Percentiles rank a stretch among this genome's conserved stretches.
Conservation (phyloP, 2,888 invertebrate species). For the Nineta flava region DNA sequence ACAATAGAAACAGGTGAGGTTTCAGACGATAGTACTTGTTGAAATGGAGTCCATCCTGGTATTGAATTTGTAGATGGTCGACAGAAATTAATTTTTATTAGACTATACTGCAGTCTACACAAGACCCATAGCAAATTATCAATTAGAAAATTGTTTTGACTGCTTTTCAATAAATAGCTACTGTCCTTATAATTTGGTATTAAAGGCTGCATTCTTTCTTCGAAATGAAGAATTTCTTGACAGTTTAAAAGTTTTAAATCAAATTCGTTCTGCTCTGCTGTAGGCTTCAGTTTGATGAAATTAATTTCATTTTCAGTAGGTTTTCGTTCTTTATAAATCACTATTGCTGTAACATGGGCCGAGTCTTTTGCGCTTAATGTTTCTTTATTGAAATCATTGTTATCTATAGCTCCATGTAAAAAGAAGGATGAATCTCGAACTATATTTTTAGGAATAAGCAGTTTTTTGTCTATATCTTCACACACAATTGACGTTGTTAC, state of each 20-base stretch:
- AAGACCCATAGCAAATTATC: constrained; percentile 13
- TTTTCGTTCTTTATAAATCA: constrained; percentile 9
- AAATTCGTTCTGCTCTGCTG: constrained; percentile 4
- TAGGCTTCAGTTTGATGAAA: constrained; percentile 7
- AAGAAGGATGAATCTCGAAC: constrained; percentile 4
- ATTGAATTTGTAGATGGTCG: constrained; percentile 11
- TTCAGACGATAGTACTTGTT: constrained; percentile 12
- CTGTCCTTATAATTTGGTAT: constrained; percentile 6
- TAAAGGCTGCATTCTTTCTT: constrained; percentile 9
- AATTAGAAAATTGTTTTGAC: constrained; percentile 10
- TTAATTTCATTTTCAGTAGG: constrained; percentile 2
- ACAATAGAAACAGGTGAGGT: constrained; percentile 10
- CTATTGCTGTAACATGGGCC: constrained; percentile 7
- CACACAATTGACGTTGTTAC: neutral
- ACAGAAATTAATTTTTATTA: constrained; percentile 8
- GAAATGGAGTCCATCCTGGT: constrained; percentile 8
- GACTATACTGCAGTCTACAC: constrained; percentile 13
- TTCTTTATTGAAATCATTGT: constrained; percentile 4
- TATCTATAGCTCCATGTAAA: constrained; percentile 5
- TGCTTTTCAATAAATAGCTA: constrained; percentile 11
- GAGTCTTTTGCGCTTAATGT: constrained; percentile 9
- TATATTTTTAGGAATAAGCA: neutral
- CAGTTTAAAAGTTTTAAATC: constrained; percentile 9
- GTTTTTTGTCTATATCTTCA: neutral
- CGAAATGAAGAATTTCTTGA: constrained; percentile 9